phyloP scores from a whole-genome alignment of 1,140 invertebrate species.

The Macrobrachium nipponense region DNA sequence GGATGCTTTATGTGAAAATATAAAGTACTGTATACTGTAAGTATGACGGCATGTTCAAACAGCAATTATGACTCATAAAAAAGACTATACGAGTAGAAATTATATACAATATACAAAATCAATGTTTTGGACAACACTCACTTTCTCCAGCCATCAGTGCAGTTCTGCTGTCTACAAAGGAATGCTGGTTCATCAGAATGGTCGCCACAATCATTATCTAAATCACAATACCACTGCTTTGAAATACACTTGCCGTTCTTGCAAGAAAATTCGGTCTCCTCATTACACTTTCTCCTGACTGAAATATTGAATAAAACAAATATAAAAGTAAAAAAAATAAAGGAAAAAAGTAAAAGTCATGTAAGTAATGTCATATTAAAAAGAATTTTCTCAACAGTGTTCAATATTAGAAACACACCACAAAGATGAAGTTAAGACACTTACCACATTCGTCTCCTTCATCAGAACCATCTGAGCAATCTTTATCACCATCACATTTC shows the following conservation, averaged over 20 bases:
- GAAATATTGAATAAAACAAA: conserved; percentile 28
- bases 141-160: conserved; percentile 87
- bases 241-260: conserved; percentile 96
- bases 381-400: neutral
- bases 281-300: conserved; percentile 84
- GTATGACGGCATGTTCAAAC: no score
- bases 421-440: conserved; percentile 65
- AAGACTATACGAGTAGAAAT: no score
- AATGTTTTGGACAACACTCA: neutral
- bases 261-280: conserved; percentile 85
- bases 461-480: conserved; percentile 94
- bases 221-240: conserved; percentile 95
- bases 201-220: conserved; percentile 92
- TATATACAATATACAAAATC: neutral
- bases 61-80: no score
- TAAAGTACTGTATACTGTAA: no score
- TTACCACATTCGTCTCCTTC: conserved; percentile 89
- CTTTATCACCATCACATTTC: conserved; percentile 95
- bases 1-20: no score
- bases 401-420: no score
- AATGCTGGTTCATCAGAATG: conserved; percentile 94
- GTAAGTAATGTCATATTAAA: neutral
- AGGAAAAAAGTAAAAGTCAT: conserved; percentile 14
- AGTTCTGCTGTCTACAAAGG: conserved; percentile 89
- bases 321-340: conserved; percentile 16